Base-by-base conservation (phyloP, 2,888 invertebrate species). In the Chymomyza procnemis region DNA sequence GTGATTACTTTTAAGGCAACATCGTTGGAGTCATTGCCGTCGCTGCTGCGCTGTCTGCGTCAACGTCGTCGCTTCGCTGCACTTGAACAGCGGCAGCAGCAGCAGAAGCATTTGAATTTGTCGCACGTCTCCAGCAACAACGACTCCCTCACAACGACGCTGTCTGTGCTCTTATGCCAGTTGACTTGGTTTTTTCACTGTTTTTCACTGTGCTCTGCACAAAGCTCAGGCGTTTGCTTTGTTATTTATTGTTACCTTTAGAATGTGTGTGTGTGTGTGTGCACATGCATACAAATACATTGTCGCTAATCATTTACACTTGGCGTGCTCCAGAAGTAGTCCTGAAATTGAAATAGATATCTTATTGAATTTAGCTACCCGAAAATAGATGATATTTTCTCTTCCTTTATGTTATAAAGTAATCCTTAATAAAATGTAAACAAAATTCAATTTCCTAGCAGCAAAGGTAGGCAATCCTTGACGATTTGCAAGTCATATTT, bases 1-100 rank as follows among this genome's bases (percentile, higher is more conserved):
- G 80, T 80, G 84, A 85, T 81, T 85, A 80, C 76, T 81, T 85
- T 83, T 65, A 70, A 73, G 66, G 47, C 68, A 21, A 60, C 60
- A 52, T 18, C 47, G 46, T 46, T 55, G 69, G 50, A 41, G 41
- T 30, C 48, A 50, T 9, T 22, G 60, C 54, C 19, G 18, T 21
- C 3, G 54, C 22, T 54, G 18, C 12, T 52, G 63, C 57, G 61
- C 30, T 18, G 47, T 50, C 48, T 56, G 14, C n/a, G 64, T 61
- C 26, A 12, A 41, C 34, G 67, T 61, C 64, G 75, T 47, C 70
- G 83, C 84, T 68, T 80, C 74, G 69, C 65, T 85, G 86, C 76
- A 83, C 80, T 83, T 73, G 78, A 80, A 78, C 75, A 77, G 64
- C 58, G 41, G 19, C 41, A 50, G 18, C 52, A 54, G 57, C 59